These are phyloP conservation scores for Tetanocera ferruginea DNA, from an alignment of 2,888 invertebrate species.

Conservation along the genomic window DNA sequence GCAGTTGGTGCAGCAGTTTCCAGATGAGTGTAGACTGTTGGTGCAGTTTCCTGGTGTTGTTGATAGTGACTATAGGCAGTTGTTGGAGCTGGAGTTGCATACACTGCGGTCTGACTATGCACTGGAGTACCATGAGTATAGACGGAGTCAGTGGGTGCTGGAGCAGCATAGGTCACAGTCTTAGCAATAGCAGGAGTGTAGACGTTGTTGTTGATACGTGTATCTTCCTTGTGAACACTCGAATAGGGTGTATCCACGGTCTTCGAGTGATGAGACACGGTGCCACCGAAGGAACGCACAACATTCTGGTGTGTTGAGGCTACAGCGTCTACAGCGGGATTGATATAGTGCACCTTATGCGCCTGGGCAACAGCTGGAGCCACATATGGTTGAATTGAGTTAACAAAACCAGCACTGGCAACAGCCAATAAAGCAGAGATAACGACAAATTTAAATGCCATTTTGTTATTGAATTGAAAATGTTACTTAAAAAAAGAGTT, in stretches of 20 bases:
- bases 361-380: constrained; percentile 51
- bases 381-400: not conserved
- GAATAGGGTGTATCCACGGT: constrained; percentile 75
- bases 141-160: constrained; percentile 41
- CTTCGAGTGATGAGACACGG: constrained; percentile 74
- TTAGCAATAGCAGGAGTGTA: constrained; percentile 46
- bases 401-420: constrained; percentile 74
- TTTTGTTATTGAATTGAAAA: constrained; percentile 45
- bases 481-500: not conserved
- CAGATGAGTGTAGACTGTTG: constrained; percentile 35
- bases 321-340: constrained; percentile 65
- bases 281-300: constrained; percentile 72
- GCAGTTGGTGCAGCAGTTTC: constrained; percentile 52
- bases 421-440: constrained; percentile 74
- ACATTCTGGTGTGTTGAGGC: constrained; percentile 74
- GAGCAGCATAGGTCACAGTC: constrained; percentile 49
- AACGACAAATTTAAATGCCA: constrained; percentile 71
- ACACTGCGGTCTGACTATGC: not conserved
- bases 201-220: constrained; percentile 73
- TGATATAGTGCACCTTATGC: constrained; percentile 49
- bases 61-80: not conserved
- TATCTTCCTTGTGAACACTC: constrained; percentile 73
- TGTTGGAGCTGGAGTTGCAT: not conserved
- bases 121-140: constrained; percentile 24
- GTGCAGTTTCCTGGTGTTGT: not conserved